Percentiles rank a stretch among this genome's conserved stretches.
phyloP scores from a whole-genome alignment of 2,113 vertebrate genomes.

The Dipodomys spectabilis region DNA sequence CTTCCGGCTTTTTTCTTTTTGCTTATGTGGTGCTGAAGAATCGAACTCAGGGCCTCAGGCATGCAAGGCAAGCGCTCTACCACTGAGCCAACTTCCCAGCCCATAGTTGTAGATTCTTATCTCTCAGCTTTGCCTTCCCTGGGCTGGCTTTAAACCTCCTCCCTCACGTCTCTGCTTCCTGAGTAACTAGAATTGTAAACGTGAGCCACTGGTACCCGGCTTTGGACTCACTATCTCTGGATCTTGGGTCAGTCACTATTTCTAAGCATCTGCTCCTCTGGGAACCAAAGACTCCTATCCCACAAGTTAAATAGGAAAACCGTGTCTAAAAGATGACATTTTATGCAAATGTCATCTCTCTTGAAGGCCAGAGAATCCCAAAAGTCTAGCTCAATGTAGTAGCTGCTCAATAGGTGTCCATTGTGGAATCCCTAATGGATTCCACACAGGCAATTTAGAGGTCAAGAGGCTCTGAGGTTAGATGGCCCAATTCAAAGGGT shows the following conservation, averaged over 20 bases:
- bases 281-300: not conserved
- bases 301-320: slow-evolving; percentile 15
- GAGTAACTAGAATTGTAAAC: too few relatives aligned
- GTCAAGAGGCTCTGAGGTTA: not conserved
- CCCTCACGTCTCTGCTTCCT: too few relatives aligned
- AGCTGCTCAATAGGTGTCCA: not conserved
- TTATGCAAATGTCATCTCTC: not conserved
- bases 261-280: not conserved
- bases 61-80: too few relatives aligned
- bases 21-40: too few relatives aligned
- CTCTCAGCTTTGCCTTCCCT: too few relatives aligned
- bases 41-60: too few relatives aligned
- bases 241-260: not conserved
- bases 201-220: too few relatives aligned
- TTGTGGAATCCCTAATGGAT: not conserved
- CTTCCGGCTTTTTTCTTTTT: too few relatives aligned
- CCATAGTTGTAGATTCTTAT: too few relatives aligned
- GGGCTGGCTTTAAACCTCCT: too few relatives aligned
- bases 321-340: not conserved
- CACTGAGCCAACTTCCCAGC: too few relatives aligned
- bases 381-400: not conserved
- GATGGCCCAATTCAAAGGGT: not conserved
- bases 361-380: not conserved
- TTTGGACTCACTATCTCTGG: not conserved
- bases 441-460: not conserved